phyloP scores from a whole-genome alignment of 2,888 invertebrate species.

The Brachyptera risi region DNA sequence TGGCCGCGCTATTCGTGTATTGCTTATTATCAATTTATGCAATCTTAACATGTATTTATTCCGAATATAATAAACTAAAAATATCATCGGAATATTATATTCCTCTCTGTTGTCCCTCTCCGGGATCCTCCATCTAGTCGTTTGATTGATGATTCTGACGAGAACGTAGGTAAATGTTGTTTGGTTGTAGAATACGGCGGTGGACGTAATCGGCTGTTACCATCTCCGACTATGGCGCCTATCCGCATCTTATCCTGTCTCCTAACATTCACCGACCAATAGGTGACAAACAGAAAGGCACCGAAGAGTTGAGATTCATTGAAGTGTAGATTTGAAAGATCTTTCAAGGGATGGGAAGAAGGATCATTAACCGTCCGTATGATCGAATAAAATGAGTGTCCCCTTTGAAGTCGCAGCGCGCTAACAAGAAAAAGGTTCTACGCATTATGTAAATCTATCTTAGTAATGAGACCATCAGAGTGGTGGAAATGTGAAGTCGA shows the following conservation, averaged over 20 bases:
- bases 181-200: too few relatives aligned
- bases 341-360: background rate
- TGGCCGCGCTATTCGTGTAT: background rate
- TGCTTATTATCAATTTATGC: constrained; percentile 5
- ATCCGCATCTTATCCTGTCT: constrained; percentile 2
- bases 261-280: background rate
- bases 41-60: background rate
- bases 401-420: constrained; percentile 4
- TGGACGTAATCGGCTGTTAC: constrained; percentile 19
- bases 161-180: background rate
- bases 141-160: background rate
- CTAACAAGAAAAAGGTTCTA: background rate
- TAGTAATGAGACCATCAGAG: constrained; percentile 11
- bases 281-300: background rate
- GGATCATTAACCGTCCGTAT: background rate
- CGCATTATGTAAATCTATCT: constrained; percentile 7
- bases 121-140: background rate
- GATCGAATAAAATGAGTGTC: background rate
- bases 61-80: constrained; percentile 20
- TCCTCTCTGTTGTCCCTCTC: background rate
- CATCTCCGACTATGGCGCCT: constrained; percentile 26
- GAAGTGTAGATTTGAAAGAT: background rate
- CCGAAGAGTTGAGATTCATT: constrained; percentile 10
- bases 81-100: background rate
- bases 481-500: background rate